These are phyloP conservation scores for Nebria brevicollis DNA, from an alignment of 2,888 invertebrate species.

Conservation along the genomic window DNA sequence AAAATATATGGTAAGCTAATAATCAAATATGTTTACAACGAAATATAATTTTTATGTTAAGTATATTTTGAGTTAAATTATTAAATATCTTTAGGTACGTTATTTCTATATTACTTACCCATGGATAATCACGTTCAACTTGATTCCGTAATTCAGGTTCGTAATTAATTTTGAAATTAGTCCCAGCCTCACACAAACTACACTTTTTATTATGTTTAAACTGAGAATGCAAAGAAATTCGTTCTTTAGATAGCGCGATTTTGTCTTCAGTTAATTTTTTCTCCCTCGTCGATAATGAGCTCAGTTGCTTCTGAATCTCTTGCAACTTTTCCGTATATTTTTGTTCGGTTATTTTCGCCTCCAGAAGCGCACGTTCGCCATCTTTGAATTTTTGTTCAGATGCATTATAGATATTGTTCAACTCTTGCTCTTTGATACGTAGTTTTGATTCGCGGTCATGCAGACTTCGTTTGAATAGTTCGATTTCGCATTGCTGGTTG, in stretches of 20 bases:
- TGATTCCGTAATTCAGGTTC: slow-evolving; percentile 18
- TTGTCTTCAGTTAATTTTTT: slow-evolving; percentile 72
- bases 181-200: slow-evolving; percentile 56
- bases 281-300: slow-evolving; percentile 67
- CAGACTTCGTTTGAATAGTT: slow-evolving; percentile 56
- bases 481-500: slow-evolving; percentile 58
- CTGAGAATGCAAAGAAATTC: slow-evolving; percentile 67
- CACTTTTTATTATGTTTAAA: slow-evolving; percentile 63
- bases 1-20: slow-evolving; percentile 3
- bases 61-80: no score
- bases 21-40: no score
- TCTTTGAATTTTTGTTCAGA: slow-evolving; percentile 68
- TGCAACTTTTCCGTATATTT: slow-evolving; percentile 69
- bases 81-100: no score
- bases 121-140: slow-evolving; percentile 46
- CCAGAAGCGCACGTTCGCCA: slow-evolving; percentile 64
- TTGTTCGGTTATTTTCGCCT: slow-evolving; percentile 59
- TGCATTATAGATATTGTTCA: slow-evolving; percentile 56
- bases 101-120: slow-evolving; percentile 30
- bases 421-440: slow-evolving; percentile 56
- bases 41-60: no score
- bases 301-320: slow-evolving; percentile 68
- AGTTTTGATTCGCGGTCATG: slow-evolving; percentile 56
- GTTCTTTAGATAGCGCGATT: slow-evolving; percentile 69
- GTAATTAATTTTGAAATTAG: slow-evolving; percentile 29